These are phyloP conservation scores for Amiota communis DNA, from an alignment of 2,888 invertebrate genomes.

Conservation along the genomic window DNA sequence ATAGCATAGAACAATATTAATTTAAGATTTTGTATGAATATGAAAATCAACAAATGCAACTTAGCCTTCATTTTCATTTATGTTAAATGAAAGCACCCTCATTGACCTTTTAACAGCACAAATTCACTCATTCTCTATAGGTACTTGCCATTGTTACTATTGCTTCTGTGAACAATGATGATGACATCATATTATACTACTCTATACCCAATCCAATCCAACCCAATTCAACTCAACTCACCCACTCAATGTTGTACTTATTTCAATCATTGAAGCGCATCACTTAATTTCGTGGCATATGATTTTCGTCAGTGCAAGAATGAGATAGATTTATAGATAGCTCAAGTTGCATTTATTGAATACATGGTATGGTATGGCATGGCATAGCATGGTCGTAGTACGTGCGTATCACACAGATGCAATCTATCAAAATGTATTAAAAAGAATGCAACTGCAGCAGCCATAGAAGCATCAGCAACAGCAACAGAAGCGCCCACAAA, in stretches of 20 bases:
- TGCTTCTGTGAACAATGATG: too few relatives aligned
- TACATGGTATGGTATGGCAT: background rate
- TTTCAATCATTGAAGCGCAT: constrained; percentile 14
- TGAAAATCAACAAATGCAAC: background rate
- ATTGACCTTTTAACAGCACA: constrained; percentile 7
- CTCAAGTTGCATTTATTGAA: background rate
- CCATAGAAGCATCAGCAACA: constrained; percentile 25
- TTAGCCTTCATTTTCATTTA: background rate
- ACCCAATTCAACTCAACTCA: too few relatives aligned
- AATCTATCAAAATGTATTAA: constrained; percentile 63
- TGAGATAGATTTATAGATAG: background rate
- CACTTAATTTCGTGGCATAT: background rate
- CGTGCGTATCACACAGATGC: constrained; percentile 47
- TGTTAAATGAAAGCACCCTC: background rate
- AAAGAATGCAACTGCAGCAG: constrained; percentile 37
- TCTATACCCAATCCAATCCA: too few relatives aligned
- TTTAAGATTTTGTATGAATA: background rate
- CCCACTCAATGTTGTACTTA: background rate
- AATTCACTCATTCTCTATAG: background rate
- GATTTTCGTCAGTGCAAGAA: background rate
- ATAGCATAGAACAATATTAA: too few relatives aligned
- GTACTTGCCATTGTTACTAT: background rate
- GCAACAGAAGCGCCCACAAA: constrained; percentile 37
- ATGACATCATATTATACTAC: too few relatives aligned
- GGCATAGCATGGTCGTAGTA: background rate